Conservation (phyloP, 2,888 invertebrate genomes). For the Cephonodes hylas region DNA sequence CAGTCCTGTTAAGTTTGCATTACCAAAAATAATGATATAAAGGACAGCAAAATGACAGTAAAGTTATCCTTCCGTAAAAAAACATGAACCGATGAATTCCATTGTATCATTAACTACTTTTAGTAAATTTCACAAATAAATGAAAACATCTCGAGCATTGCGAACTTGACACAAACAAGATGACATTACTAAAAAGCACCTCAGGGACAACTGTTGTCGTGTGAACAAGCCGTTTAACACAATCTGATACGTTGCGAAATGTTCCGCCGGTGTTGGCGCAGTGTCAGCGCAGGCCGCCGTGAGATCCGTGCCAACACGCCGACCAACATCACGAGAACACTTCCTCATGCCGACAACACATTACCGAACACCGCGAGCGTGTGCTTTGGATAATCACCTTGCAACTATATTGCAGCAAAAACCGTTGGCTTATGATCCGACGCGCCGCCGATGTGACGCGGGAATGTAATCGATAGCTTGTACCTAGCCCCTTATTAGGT, state of each 20-base stretch:
- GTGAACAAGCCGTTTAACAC: conserved; percentile 4
- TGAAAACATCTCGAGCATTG: neutral
- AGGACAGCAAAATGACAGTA: too few relatives aligned
- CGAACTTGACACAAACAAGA: neutral
- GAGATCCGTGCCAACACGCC: conserved; percentile 6
- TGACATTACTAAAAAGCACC: neutral
- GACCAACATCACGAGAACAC: neutral
- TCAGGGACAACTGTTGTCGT: neutral
- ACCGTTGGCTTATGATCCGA: neutral
- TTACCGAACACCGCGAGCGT: neutral
- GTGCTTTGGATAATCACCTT: neutral
- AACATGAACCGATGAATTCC: too few relatives aligned
- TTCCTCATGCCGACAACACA: conserved; percentile 4
- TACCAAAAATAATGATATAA: too few relatives aligned
- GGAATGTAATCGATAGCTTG: neutral
- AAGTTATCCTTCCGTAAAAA: too few relatives aligned
- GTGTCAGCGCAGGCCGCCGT: neutral
- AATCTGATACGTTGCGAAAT: conserved; percentile 3
- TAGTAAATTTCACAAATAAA: too few relatives aligned
- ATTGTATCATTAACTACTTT: too few relatives aligned
- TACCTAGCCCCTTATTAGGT: neutral
- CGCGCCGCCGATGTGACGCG: neutral
- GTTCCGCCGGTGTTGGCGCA: neutral
- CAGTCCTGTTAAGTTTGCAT: too few relatives aligned
- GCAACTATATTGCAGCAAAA: conserved; percentile 4